Evolutionary conservation across 2,113 vertebrate genomes (phyloP).

Genomic region (Oreochromis niloticus): DNA sequence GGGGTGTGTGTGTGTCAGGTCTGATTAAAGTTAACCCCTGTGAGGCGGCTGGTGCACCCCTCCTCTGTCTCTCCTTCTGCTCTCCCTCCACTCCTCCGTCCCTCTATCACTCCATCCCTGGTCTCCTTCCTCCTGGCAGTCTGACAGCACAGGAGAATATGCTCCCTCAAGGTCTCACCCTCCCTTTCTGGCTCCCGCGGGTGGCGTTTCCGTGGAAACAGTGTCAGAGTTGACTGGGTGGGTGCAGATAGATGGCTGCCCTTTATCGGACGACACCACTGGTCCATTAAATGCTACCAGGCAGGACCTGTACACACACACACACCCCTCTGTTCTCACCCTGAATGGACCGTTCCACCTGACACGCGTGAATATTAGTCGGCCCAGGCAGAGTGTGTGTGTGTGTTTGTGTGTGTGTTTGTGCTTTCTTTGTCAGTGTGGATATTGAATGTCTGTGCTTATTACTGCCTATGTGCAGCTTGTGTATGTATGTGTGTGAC

Average conservation of each 20-base stretch:
- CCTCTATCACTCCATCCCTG: constrained; percentile 51
- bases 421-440: neutral
- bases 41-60: constrained; percentile 59
- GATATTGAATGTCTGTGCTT: constrained; percentile 24
- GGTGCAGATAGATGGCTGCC: constrained; percentile 77
- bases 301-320: constrained; percentile 31
- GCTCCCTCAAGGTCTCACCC: constrained; percentile 73
- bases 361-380: constrained; percentile 55
- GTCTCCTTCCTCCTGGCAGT: constrained; percentile 61
- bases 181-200: constrained; percentile 64
- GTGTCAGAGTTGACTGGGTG: constrained; percentile 79
- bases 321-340: constrained; percentile 52
- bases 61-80: neutral
- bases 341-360: constrained; percentile 55
- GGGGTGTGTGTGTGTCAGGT: constrained; percentile 62
- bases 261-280: constrained; percentile 76
- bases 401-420: neutral
- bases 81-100: constrained; percentile 11
- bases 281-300: constrained; percentile 60
- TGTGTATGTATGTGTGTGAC: neutral
- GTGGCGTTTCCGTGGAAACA: constrained; percentile 79
- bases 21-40: constrained; percentile 73
- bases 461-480: neutral
- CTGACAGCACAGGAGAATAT: constrained; percentile 68
- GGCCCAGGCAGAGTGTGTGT: constrained; percentile 21